These are phyloP conservation scores for Pachyuromys duprasi DNA, from an alignment of 2,797 vertebrate species.

Conservation along the genomic window DNA sequence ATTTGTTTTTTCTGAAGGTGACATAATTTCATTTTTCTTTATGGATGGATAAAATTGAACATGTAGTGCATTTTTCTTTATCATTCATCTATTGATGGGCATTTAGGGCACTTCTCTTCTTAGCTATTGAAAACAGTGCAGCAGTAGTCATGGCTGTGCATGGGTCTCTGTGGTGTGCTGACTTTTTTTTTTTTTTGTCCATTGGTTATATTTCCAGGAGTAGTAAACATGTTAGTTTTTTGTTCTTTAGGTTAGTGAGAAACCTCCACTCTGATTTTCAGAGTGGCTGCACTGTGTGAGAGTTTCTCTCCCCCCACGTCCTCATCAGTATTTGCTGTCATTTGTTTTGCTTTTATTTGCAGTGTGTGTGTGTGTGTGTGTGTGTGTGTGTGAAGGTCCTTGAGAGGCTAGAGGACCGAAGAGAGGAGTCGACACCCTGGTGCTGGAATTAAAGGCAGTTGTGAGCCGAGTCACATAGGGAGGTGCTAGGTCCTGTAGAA, in stretches of 20 bases:
- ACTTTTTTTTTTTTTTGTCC: neutral
- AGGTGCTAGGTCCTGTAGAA: neutral
- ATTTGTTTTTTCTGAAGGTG: neutral
- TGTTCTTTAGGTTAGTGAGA: neutral
- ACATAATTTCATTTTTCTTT: neutral
- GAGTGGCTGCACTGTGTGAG: neutral
- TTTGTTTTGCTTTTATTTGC: neutral
- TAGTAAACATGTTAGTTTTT: neutral
- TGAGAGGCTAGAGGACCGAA: neutral
- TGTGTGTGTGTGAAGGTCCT: neutral
- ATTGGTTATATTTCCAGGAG: no score
- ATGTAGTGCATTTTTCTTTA: neutral
- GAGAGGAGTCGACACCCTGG: no score
- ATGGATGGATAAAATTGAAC: neutral
- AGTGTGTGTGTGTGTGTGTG: neutral
- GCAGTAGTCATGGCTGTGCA: neutral
- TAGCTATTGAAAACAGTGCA: neutral
- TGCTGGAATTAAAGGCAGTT: neutral
- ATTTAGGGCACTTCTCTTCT: neutral
- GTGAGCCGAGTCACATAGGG: neutral
- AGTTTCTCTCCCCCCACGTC: neutral
- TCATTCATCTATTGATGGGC: neutral
- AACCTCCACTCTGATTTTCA: neutral
- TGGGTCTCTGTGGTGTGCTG: neutral
- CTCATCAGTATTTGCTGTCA: neutral